Percentiles rank a stretch among this genome's conserved stretches.
Evolutionary conservation across 2,113 vertebrate species (phyloP).

Genomic region (Chrysochloris asiatica): DNA sequence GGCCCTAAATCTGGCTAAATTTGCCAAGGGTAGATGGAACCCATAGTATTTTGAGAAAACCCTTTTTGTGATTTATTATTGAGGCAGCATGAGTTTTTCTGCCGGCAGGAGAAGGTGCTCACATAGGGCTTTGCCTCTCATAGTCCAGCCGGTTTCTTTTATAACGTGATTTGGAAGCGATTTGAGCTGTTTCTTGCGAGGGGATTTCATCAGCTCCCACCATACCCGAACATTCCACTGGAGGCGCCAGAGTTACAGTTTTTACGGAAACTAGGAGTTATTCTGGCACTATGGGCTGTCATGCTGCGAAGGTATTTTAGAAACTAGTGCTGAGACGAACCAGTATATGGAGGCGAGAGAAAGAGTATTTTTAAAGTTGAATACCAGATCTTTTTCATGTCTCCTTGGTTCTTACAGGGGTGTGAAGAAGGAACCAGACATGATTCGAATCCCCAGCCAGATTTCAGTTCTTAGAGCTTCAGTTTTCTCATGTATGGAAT

Average conservation of each 20-base stretch:
- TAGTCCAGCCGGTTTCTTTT: constrained; percentile 30
- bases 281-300: neutral
- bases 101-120: neutral
- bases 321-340: neutral
- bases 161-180: constrained; percentile 54
- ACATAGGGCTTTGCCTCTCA: neutral
- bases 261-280: neutral
- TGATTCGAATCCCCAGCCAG: neutral
- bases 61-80: neutral
- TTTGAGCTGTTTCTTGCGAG: constrained; percentile 13
- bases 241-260: neutral
- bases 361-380: neutral
- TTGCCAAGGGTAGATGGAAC: neutral
- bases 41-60: neutral
- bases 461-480: constrained; percentile 10
- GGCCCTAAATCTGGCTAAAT: neutral
- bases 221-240: neutral
- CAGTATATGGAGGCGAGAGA: neutral
- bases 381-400: neutral
- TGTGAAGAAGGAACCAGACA: neutral
- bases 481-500: constrained; percentile 36
- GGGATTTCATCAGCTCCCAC: constrained; percentile 75
- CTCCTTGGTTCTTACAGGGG: neutral
- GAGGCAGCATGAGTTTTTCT: neutral
- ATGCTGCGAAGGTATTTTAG: neutral